These are phyloP conservation scores for Neostethus bicornis DNA, from an alignment of 2,797 vertebrate species.

Conservation along the genomic window DNA sequence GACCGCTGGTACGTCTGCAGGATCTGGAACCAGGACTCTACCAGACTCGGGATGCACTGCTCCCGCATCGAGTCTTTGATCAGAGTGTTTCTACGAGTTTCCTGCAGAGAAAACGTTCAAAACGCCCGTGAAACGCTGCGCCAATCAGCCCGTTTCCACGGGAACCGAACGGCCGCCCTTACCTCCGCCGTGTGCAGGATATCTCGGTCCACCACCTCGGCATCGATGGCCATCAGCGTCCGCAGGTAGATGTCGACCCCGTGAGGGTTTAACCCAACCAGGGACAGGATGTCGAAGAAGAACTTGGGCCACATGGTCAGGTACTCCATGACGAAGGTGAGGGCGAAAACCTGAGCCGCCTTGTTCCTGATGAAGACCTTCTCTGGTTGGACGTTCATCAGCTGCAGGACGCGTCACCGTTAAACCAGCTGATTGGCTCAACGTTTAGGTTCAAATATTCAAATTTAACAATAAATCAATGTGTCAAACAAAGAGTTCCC, in stretches of 20 bases:
- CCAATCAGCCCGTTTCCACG: no score
- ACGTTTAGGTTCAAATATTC: no score
- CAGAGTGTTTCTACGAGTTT: slow-evolving; percentile 92
- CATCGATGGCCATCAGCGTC: slow-evolving; percentile 96
- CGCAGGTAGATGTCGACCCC: slow-evolving; percentile 96
- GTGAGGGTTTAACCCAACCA: slow-evolving; percentile 91
- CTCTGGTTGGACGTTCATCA: slow-evolving; percentile 89
- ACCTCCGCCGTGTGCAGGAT: slow-evolving; percentile 91
- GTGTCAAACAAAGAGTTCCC: no score
- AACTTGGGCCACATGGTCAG: slow-evolving; percentile 97
- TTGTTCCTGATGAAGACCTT: slow-evolving; percentile 98
- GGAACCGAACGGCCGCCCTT: slow-evolving; percentile 46
- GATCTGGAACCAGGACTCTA: slow-evolving; percentile 99
- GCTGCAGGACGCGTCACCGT: slow-evolving; percentile 66
- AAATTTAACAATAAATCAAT: no score
- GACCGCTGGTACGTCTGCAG: slow-evolving; percentile 91
- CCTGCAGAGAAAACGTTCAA: slow-evolving; percentile 69
- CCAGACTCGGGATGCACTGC: slow-evolving; percentile 94
- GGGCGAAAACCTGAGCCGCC: slow-evolving; percentile 94
- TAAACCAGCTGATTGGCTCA: neutral
- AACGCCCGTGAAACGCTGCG: no score
- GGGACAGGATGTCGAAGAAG: slow-evolving; percentile 94
- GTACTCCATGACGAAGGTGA: slow-evolving; percentile 95
- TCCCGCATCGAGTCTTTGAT: slow-evolving; percentile 97
- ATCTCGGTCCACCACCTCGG: slow-evolving; percentile 94